phyloP scores from a whole-genome alignment of 2,113 vertebrate genomes.

The Macaca fascicularis region DNA sequence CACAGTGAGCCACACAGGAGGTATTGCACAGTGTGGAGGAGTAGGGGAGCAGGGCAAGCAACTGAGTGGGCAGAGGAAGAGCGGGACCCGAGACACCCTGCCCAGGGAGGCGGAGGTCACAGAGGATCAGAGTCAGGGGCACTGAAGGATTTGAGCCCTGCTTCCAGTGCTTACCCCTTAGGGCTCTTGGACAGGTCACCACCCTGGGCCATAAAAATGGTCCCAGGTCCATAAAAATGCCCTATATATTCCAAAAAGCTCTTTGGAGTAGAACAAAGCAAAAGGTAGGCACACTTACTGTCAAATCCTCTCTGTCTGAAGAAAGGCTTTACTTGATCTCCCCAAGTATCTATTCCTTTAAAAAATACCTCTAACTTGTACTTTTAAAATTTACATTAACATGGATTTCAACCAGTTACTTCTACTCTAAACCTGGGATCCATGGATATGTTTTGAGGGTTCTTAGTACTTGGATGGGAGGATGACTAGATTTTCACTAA shows the following conservation, averaged over 20 bases:
- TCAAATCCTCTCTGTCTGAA: background rate
- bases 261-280: background rate
- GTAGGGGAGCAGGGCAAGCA: too few species aligned
- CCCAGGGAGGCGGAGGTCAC: accelerated
- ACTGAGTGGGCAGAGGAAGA: background rate
- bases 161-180: background rate
- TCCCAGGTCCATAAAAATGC: background rate
- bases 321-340: background rate
- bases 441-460: background rate
- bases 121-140: background rate
- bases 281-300: background rate
- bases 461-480: background rate
- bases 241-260: background rate
- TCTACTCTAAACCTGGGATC: background rate
- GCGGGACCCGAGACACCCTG: background rate
- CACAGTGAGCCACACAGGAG: background rate
- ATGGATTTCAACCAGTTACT: background rate
- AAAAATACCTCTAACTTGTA: background rate
- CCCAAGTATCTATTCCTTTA: too few species aligned
- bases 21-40: accelerated
- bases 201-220: too few species aligned
- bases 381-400: background rate
- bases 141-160: background rate
- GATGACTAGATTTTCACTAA: background rate
- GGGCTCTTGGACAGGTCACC: background rate